phyloP scores from a whole-genome alignment of 2,797 vertebrate species.

The Sebastes matsubarae region DNA sequence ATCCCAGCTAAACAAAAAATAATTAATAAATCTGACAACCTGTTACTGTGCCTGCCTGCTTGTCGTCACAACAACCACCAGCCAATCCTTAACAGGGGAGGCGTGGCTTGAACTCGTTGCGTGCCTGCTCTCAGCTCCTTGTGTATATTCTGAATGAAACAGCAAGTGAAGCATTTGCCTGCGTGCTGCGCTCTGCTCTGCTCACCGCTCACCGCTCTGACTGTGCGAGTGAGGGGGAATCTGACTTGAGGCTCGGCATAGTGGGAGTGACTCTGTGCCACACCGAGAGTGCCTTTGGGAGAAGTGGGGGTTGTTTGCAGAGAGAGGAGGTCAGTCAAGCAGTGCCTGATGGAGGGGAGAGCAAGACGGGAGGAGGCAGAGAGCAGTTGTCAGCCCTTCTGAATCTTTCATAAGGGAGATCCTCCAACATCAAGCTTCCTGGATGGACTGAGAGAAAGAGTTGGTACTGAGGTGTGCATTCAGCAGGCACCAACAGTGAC shows the following conservation, averaged over 20 bases:
- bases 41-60: conserved; percentile 73
- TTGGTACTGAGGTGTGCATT: conserved; percentile 47
- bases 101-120: conserved; percentile 81
- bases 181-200: conserved; percentile 43
- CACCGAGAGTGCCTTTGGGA: conserved; percentile 69
- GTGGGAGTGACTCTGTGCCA: conserved; percentile 59
- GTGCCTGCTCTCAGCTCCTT: conserved; percentile 66
- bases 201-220: conserved; percentile 41
- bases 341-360: conserved; percentile 58
- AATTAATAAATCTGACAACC: conserved; percentile 74
- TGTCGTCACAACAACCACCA: conserved; percentile 70
- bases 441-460: conserved; percentile 73
- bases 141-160: conserved; percentile 90
- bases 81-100: conserved; percentile 84
- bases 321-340: conserved; percentile 64
- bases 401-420: conserved; percentile 90
- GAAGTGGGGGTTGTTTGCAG: conserved; percentile 66
- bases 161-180: conserved; percentile 69
- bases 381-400: conserved; percentile 76
- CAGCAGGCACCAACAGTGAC: conserved; percentile 33
- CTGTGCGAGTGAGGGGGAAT: conserved; percentile 49
- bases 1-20: conserved; percentile 64
- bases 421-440: conserved; percentile 82
- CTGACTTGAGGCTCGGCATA: conserved; percentile 52
- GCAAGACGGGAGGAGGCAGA: conserved; percentile 53